Conservation (phyloP, 2,888 invertebrate genomes). For the Eristalinus aeneus region DNA sequence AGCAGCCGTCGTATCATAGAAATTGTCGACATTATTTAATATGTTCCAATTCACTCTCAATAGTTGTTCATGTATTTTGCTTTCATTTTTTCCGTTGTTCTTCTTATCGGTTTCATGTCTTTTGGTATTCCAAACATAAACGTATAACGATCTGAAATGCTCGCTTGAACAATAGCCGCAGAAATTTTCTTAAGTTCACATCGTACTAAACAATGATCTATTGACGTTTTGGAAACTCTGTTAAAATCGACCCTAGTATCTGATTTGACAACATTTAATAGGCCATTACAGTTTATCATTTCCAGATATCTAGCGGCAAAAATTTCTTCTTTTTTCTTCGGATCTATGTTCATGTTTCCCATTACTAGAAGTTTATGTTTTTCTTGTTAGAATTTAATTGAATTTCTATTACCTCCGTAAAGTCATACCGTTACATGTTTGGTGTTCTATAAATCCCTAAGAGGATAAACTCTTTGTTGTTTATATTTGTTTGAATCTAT, state of each 20-base stretch:
- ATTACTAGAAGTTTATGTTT: neutral
- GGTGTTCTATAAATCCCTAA: no score
- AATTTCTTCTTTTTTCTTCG: neutral
- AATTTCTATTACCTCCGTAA: neutral
- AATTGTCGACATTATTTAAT: no score
- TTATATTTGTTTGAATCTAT: no score
- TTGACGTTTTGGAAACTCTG: slow-evolving; percentile 3
- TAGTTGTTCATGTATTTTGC: no score
- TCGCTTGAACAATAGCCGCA: neutral
- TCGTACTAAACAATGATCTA: slow-evolving; percentile 11
- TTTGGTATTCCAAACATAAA: neutral
- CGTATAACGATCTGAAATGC: neutral
- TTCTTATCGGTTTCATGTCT: neutral
- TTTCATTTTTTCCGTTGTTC: no score
- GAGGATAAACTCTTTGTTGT: no score
- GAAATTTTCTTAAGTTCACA: neutral
- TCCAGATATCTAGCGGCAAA: neutral
- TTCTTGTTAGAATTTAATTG: neutral
- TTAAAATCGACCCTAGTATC: slow-evolving; percentile 9
- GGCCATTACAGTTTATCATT: neutral
- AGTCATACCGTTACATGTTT: no score
- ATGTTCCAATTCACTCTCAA: no score
- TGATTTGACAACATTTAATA: neutral
- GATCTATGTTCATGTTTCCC: neutral
- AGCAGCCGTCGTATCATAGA: no score